Evolutionary conservation across 2,797 vertebrate species (phyloP), one percentile per base, ranked within the genome.

Genomic region (Sebastes vulpes): DNA sequence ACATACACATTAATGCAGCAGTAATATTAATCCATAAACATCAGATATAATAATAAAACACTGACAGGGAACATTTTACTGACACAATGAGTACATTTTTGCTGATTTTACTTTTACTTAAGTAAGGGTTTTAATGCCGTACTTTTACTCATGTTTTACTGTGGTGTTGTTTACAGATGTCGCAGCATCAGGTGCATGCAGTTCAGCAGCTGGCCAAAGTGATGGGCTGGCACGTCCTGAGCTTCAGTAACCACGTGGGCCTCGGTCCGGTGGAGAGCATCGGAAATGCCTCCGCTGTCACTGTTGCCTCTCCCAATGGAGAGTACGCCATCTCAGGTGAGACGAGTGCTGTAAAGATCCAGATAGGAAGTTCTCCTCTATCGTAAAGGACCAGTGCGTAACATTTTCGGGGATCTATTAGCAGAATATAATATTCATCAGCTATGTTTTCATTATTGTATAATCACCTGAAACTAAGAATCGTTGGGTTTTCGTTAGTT

Each of bases 171-270:
- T 5, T 28, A 46, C 93, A 99, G 99, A 99, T 99, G 99, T 99
- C 98, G 0, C 98, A 99, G 95, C 99, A 99, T 85, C 99, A 99
- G 93, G 97, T 99, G 0, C 98, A 99, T 2, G 99, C 99, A 0
- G 98, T 99, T 46, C 99, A 99, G 93, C 99, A 99, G 93, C 93
- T 99, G 67, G 99, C 99, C 3, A 99, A 99, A 89, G 98, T 99
- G 9, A 99, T 99, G 99, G 99, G 99, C 66, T 99, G 99, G 99
- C 98, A 99, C 0, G 97, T 99, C 8, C 95, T 99, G 35, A 99
- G 98, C 90, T 99, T 99, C 94, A 98, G 98, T 79, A 99, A 98
- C 81, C 98, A 99, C 0, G 97, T 99, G 5, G 98, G 99, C 1
- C 95, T 99, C 31, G 99, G 98, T 0, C 97, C 97, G 0, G 96